Conservation (phyloP, 2,113 vertebrate species). For the Perccottus glenii region DNA sequence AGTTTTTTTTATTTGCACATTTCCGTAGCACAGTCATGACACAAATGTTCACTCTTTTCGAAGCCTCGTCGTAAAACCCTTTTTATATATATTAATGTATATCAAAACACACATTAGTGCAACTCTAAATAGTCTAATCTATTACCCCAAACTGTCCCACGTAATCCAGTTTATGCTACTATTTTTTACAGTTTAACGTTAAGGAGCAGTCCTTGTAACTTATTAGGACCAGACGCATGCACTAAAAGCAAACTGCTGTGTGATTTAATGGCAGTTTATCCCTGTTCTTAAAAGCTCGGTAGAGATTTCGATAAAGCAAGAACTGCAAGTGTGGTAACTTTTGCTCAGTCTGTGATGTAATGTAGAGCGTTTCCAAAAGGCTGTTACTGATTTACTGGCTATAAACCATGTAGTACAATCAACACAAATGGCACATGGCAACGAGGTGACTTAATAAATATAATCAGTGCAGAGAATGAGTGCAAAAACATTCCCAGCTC, state of each 20-base stretch:
- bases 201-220: neutral
- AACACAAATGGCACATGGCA: constrained; percentile 26
- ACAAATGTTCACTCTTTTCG: constrained; percentile 1
- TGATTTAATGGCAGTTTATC: constrained; percentile 3
- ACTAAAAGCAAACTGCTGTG: neutral
- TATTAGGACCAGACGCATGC: neutral
- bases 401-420: constrained; percentile 16
- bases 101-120: constrained; percentile 12
- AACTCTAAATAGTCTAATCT: constrained; percentile 9
- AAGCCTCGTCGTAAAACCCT: constrained; percentile 15
- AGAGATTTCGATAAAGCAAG: neutral
- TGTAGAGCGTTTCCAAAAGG: constrained; percentile 10
- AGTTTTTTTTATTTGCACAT: constrained; percentile 2
- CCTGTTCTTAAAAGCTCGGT: neutral
- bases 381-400: constrained; percentile 18
- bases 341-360: constrained; percentile 21
- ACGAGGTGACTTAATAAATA: constrained; percentile 22
- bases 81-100: constrained; percentile 10
- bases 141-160: neutral
- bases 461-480: constrained; percentile 21
- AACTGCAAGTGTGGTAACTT: constrained; percentile 4
- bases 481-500: constrained; percentile 23
- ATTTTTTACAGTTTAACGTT: constrained; percentile 1
- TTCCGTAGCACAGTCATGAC: constrained; percentile 7
- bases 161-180: neutral